Evolutionary conservation across 2,888 invertebrate species (phyloP).

Genomic region (Capitulum mitella): DNA sequence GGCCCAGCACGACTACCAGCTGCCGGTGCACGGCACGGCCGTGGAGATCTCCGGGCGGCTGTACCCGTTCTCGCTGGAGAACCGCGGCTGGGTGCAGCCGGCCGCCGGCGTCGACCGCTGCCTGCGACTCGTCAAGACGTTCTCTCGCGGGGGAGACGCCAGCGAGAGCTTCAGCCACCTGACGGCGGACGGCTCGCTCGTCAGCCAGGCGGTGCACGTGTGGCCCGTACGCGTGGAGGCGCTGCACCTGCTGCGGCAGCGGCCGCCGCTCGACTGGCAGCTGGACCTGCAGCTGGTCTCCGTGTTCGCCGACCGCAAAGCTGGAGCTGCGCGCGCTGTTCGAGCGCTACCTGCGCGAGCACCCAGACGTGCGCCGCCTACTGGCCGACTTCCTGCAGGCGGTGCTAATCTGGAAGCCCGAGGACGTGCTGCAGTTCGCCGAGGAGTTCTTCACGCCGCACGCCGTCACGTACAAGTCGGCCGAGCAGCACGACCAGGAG

Average conservation of each 20-base stretch:
- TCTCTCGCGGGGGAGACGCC: neutral
- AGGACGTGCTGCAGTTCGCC: neutral
- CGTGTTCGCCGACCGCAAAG: neutral
- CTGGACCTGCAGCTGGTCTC: conserved; percentile 17
- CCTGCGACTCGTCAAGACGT: neutral
- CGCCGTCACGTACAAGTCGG: neutral
- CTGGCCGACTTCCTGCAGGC: conserved; percentile 3
- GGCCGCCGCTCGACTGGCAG: conserved; percentile 11
- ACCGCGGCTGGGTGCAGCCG: neutral
- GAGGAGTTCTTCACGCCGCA: neutral
- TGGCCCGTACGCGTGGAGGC: conserved; percentile 20
- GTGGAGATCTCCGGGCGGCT: neutral
- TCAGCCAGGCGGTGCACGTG: neutral
- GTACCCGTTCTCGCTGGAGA: neutral
- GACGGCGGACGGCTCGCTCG: neutral
- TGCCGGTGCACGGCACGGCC: neutral
- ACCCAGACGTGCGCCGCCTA: neutral
- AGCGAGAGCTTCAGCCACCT: neutral
- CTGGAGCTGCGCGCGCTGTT: conserved; percentile 18
- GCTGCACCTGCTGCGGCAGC: neutral
- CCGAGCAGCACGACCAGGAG: neutral
- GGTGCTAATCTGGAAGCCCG: neutral
- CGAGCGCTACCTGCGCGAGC: conserved; percentile 12
- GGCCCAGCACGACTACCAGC: neutral
- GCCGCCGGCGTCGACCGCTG: neutral